Percentiles rank a stretch among this genome's conserved stretches.
These are phyloP conservation scores for Characodon lateralis DNA, from an alignment of 2,797 vertebrate genomes.

Conservation along the genomic window DNA sequence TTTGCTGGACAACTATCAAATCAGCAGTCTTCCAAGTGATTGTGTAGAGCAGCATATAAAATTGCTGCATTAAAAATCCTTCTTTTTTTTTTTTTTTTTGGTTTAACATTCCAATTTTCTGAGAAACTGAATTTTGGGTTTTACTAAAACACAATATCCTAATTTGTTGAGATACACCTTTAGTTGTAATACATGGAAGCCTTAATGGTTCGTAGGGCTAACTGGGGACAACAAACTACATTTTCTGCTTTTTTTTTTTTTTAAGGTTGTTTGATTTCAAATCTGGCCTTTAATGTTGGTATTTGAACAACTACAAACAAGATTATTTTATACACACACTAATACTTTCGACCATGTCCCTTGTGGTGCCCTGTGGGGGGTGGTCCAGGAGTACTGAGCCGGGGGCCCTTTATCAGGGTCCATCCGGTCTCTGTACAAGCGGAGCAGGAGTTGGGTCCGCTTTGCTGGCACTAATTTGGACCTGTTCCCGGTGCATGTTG, in stretches of 20 bases:
- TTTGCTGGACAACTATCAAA: too few species aligned
- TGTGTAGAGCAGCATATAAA: not conserved
- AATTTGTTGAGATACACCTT: not conserved
- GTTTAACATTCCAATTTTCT: not conserved
- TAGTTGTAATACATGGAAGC: not conserved
- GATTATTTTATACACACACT: not conserved
- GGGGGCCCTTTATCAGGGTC: too few species aligned
- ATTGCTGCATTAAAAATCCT: not conserved
- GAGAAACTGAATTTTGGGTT: not conserved
- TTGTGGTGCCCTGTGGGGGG: too few species aligned
- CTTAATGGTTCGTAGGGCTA: not conserved
- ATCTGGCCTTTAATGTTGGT: too few species aligned
- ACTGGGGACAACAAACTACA: not conserved
- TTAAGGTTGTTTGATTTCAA: too few species aligned
- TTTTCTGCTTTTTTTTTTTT: not conserved
- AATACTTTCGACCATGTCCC: too few species aligned
- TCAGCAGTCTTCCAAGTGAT: not conserved
- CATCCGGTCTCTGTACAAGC: too few species aligned
- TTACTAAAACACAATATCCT: not conserved
- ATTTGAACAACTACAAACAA: not conserved
- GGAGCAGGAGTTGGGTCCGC: too few species aligned
- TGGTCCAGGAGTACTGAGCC: too few species aligned
- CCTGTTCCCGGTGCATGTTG: too few species aligned
- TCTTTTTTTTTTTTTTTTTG: too few species aligned
- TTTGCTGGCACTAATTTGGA: too few species aligned